phyloP scores from a whole-genome alignment of 2,888 invertebrate genomes.

The Luperina testacea region DNA sequence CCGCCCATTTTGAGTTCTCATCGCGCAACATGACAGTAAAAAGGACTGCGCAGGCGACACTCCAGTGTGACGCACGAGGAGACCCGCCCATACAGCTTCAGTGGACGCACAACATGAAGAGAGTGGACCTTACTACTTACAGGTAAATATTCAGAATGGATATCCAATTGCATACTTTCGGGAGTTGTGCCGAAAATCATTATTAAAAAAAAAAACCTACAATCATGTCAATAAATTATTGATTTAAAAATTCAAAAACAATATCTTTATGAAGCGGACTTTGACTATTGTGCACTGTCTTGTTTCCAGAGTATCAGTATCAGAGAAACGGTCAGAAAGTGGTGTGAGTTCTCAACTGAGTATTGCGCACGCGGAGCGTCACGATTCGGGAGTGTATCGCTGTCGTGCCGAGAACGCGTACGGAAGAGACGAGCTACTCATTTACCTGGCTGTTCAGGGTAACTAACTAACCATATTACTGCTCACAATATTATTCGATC shows the following conservation, averaged over 20 bases:
- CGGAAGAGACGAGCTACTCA: slow-evolving; percentile 93
- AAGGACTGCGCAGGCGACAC: slow-evolving; percentile 92
- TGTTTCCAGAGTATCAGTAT: slow-evolving; percentile 89
- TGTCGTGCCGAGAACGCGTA: slow-evolving; percentile 94
- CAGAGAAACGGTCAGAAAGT: slow-evolving; percentile 93
- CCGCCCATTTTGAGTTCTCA: slow-evolving; percentile 93
- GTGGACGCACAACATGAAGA: slow-evolving; percentile 94
- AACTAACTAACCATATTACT: slow-evolving; percentile 15
- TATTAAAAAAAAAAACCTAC: not conserved
- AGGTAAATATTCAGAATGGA: slow-evolving; percentile 78
- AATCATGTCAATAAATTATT: not conserved
- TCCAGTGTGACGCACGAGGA: slow-evolving; percentile 95
- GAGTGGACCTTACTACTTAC: slow-evolving; percentile 92
- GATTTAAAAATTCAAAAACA: not conserved
- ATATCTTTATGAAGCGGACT: not conserved
- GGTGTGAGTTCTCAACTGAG: slow-evolving; percentile 93
- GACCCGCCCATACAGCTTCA: slow-evolving; percentile 95
- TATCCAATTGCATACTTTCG: not conserved
- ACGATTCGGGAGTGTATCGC: slow-evolving; percentile 93
- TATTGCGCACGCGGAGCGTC: slow-evolving; percentile 92
- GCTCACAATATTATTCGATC: not conserved
- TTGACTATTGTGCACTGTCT: not conserved
- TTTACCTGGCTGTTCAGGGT: slow-evolving; percentile 94
- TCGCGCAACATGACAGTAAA: slow-evolving; percentile 94
- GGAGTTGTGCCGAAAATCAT: not conserved